Evolutionary conservation across 2,888 invertebrate genomes (phyloP), one percentile per base, ranked within the genome.

Genomic region (Lepidochitona cinerea): DNA sequence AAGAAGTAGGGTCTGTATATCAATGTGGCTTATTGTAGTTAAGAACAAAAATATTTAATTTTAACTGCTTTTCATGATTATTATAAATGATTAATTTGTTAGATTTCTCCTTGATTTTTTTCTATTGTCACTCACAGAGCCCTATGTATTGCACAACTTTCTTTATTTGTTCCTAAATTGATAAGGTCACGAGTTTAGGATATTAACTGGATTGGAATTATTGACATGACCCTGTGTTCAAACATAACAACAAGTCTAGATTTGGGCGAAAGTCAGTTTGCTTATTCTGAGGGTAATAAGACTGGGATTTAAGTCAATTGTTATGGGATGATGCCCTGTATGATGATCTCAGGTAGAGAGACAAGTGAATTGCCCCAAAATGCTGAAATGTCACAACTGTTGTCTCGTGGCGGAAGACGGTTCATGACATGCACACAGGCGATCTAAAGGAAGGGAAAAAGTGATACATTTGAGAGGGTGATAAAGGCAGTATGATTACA

Each of bases 401-500:
- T 23, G 59, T 29, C 59, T 59, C 26, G 23, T 23, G 59, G 59
- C 59, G 59, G 59, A 59, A 59, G 59, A 59, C 32, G 26, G 59
- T 23, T 59, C 59, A 59, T 59, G 59, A 59, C 59, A 29, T 29
- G 23, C 29, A 59, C 59, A 59, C 59, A 59, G 59, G 23, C 59
- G 12, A 14, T 29, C 29, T 23, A 26, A 32, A 59, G 59, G 32
- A 29, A 59, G 59, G 59, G 26, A 29, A 59, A 59, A 59, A 59
- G 32, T 29, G 59, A 59, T 59, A 59, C 59, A 59, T 23, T 59
- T 29, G 59, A 29, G 29, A 32, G 14, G 26, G 14, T 18, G 26
- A 29, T 1, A 29, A 29, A 23, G 32, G 59, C 59, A 23, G 9
- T 59, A 59, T 59, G 59, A 59, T 59, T 59, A 29, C 32, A 59